A percentile compares a stretch with the other conserved stretches of the same genome.
Conservation (phyloP, 1,140 invertebrate genomes). For the Cotesia vestalis region DNA sequence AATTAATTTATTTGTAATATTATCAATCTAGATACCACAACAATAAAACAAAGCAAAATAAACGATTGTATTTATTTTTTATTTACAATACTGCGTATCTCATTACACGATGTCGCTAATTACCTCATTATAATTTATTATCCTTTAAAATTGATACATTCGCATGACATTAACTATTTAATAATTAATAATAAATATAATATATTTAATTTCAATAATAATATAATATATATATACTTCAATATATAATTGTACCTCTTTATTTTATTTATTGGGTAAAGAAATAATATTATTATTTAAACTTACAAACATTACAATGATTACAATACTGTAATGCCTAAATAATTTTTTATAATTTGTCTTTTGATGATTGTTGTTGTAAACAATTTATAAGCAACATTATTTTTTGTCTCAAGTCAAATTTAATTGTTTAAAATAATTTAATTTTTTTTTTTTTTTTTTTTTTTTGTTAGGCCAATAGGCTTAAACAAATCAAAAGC, state of each 20-base stretch:
- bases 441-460: neutral
- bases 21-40: too few relatives aligned
- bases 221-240: too few relatives aligned
- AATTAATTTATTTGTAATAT: too few relatives aligned
- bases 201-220: too few relatives aligned
- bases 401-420: too few relatives aligned
- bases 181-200: neutral
- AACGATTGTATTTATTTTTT: constrained; percentile 6
- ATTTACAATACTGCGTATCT: constrained; percentile 15
- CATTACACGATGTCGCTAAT: constrained; percentile 10
- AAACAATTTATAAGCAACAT: neutral
- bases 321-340: neutral
- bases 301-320: neutral
- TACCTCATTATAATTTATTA: neutral
- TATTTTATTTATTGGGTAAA: neutral
- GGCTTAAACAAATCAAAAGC: neutral
- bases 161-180: neutral
- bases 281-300: too few relatives aligned
- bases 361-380: neutral
- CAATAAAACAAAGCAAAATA: too few relatives aligned
- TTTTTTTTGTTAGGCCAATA: neutral
- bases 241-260: neutral
- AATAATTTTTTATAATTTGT: too few relatives aligned
- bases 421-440: neutral
- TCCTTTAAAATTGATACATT: neutral